phyloP scores from a whole-genome alignment of 2,888 invertebrate genomes.

The Alviniconcha strummeri region DNA sequence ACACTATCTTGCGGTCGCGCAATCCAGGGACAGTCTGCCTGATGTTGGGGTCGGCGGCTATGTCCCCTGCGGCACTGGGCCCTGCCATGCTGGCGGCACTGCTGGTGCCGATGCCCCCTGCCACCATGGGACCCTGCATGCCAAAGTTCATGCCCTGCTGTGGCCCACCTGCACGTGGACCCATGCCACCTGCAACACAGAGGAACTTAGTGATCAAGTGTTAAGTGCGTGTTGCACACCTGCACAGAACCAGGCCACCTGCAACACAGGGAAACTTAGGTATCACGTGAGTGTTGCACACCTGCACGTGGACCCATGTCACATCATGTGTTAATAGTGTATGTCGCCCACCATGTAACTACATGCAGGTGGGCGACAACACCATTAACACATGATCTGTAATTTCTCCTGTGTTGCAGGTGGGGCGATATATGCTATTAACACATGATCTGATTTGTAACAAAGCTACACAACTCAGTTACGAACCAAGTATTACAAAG shows the following conservation, averaged over 20 bases:
- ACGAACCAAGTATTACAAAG: too few relatives aligned
- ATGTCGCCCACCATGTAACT: neutral
- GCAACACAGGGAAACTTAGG: too few relatives aligned
- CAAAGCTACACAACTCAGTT: too few relatives aligned
- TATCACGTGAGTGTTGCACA: too few relatives aligned
- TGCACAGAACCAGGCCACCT: too few relatives aligned
- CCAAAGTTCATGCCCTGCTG: constrained; percentile 35
- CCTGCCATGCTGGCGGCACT: constrained; percentile 21
- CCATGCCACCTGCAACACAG: constrained; percentile 1
- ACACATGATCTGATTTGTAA: too few relatives aligned
- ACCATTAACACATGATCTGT: neutral
- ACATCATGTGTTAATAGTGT: too few relatives aligned
- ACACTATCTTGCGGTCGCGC: constrained; percentile 38
- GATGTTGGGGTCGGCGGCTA: constrained; percentile 32
- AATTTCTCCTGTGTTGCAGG: too few relatives aligned
- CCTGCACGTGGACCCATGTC: too few relatives aligned
- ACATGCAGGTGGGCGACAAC: neutral
- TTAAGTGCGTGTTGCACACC: too few relatives aligned
- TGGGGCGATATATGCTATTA: too few relatives aligned
- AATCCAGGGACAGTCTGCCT: constrained; percentile 36
- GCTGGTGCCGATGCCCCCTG: constrained; percentile 28
- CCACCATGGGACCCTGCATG: constrained; percentile 5
- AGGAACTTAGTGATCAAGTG: too few relatives aligned
- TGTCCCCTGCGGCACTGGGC: constrained; percentile 17
- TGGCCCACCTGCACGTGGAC: neutral